Conservation (phyloP, 23 tunicate genomes). For the Styela plicata region DNA sequence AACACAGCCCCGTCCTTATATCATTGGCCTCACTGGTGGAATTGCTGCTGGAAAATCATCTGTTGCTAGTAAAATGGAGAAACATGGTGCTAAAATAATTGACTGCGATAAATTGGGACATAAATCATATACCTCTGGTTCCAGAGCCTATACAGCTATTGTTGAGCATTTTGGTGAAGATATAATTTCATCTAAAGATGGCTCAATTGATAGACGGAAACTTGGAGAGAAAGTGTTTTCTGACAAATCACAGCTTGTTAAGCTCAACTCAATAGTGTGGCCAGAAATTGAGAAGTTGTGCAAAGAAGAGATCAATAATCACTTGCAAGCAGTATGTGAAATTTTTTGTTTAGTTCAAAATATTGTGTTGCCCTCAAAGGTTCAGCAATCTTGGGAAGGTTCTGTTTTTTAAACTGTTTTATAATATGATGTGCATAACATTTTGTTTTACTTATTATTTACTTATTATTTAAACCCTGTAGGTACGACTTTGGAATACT, state of each 20-base stretch:
- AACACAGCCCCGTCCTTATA: conserved; percentile 31
- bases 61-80: conserved; percentile 38
- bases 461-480: too few relatives aligned
- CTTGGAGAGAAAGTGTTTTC: conserved; percentile 59
- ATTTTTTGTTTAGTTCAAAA: too few relatives aligned
- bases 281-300: conserved; percentile 80
- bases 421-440: too few relatives aligned
- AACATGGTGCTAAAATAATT: conserved; percentile 56
- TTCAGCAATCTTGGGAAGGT: too few relatives aligned
- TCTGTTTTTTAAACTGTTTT: too few relatives aligned
- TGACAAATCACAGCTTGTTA: conserved; percentile 40
- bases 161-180: conserved; percentile 63
- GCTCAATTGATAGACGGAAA: conserved; percentile 46
- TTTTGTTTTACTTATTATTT: too few relatives aligned
- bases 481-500: too few relatives aligned
- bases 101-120: conserved; percentile 94
- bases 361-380: too few relatives aligned
- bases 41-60: conserved; percentile 89
- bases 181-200: conserved; percentile 29
- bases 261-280: conserved; percentile 82
- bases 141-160: conserved; percentile 44
- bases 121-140: conserved; percentile 56
- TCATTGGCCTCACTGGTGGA: conserved; percentile 90
- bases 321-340: too few relatives aligned
- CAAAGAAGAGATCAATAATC: conserved; percentile 15